These are phyloP conservation scores for Stigmatopora argus DNA, from an alignment of 2,113 vertebrate species.

Conservation along the genomic window DNA sequence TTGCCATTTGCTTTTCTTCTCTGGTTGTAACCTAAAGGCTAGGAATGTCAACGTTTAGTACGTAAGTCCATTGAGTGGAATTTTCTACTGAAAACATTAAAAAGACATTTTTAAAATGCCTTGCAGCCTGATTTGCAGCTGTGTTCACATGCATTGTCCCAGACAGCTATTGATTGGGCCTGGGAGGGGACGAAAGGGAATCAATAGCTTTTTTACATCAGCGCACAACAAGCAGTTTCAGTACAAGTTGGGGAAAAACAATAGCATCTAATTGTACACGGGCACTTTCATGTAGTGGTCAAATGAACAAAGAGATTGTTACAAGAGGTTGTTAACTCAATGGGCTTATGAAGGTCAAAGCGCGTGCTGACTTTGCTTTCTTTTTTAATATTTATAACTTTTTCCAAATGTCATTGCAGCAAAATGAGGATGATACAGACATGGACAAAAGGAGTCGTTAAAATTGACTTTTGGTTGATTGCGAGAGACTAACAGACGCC, in stretches of 20 bases:
- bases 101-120: conserved; percentile 40
- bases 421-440: conserved; percentile 79
- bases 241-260: background rate
- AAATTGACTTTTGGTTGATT: conserved; percentile 55
- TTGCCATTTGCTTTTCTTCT: background rate
- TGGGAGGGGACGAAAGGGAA: conserved; percentile 53
- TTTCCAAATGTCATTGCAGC: conserved; percentile 72
- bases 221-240: conserved; percentile 66
- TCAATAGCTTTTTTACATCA: conserved; percentile 70
- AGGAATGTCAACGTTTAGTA: background rate
- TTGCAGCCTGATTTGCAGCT: conserved; percentile 51
- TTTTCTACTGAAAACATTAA: conserved; percentile 24
- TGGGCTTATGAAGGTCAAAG: conserved; percentile 31
- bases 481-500: conserved; percentile 52
- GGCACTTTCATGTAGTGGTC: background rate
- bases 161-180: conserved; percentile 58
- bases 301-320: conserved; percentile 3
- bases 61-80: conserved; percentile 21
- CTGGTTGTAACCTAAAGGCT: background rate
- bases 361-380: background rate
- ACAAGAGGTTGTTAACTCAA: conserved; percentile 9
- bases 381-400: conserved; percentile 16
- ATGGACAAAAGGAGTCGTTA: conserved; percentile 75
- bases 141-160: conserved; percentile 52
- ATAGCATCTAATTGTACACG: background rate